Evolutionary conservation across 2,888 invertebrate genomes (phyloP).

Genomic region (Melieria picta): DNA sequence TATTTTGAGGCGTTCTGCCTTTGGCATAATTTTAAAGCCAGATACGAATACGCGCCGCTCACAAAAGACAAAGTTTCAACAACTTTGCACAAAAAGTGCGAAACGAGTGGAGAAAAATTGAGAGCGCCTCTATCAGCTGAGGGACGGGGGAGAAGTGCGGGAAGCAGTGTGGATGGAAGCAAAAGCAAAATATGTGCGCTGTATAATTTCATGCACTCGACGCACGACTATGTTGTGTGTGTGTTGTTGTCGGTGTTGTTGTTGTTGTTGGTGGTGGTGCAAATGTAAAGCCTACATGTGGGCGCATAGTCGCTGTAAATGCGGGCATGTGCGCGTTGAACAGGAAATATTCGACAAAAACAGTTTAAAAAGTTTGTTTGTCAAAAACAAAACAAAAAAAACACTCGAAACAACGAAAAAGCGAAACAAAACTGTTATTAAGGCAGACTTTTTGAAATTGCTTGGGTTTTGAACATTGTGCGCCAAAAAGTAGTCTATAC

Average conservation of each 20-base stretch:
- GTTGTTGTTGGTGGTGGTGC: background rate
- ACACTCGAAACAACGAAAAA: background rate
- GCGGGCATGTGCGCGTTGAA: background rate
- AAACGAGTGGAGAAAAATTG: constrained; percentile 18
- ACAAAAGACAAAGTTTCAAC: constrained; percentile 33
- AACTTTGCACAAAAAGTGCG: constrained; percentile 30
- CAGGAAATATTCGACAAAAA: constrained; percentile 5
- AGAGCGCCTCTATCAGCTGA: constrained; percentile 11
- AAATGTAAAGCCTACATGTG: constrained; percentile 5
- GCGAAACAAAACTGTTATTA: constrained; percentile 12
- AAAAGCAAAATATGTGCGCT: too few species aligned
- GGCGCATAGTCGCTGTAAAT: background rate
- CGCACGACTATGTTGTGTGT: too few species aligned
- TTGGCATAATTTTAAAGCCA: background rate
- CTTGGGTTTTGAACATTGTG: too few species aligned
- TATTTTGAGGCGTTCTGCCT: constrained; percentile 24
- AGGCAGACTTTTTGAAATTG: background rate
- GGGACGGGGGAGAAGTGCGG: constrained; percentile 8
- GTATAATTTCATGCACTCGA: too few species aligned
- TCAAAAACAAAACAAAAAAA: constrained; percentile 13
- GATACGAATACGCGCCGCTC: background rate
- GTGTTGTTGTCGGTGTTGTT: too few species aligned
- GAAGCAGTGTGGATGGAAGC: background rate
- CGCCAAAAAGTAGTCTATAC: too few species aligned
- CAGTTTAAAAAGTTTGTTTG: constrained; percentile 29